Base-by-base conservation (phyloP, 2,797 vertebrate species). In the Sparus aurata region DNA sequence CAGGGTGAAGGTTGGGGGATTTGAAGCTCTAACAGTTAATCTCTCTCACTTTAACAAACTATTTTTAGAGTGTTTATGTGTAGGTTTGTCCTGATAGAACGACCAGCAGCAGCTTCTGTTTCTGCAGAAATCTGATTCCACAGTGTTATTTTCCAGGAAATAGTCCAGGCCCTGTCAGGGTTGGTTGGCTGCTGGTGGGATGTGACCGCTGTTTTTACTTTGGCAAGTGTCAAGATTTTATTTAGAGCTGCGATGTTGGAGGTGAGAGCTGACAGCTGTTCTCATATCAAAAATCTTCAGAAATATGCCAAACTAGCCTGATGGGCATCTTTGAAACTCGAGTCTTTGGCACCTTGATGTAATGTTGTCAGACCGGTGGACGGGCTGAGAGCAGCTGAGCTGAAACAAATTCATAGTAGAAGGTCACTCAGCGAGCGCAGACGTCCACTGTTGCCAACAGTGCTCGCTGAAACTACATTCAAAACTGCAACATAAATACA, bases 11-110 rank as follows among this genome's bases (percentile, higher is more conserved):
- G 41, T 57, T n/a, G 25, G 17, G 13, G 13, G 23, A 13, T 54
- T n/a, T 46, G 69, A 69, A 54, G 8, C 27, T 43, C 25, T 49
- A 10, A 57, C 57, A 43, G 38, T 47, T 69, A 27, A 84, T 79
- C 81, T 58, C 65, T 71, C 74, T 81, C 38, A 20, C n/a, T 53
- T 18, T 52, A 45, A 53, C 57, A 53, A 20, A 69, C 86, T 90
- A 87, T 89, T 27, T 80, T 85, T 79, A 75, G 78, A 53, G 47
- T 45, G 82, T 83, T 85, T 53, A 80, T 55, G 60, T 34, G 65
- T 34, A 1, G 3, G 10, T 72, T 60, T n/a, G 62, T 69, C 45
- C 55, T 3, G 3, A 47, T 25, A 9, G 7, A 23, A 12, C 2
- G 12, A 49, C 38, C 2, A 20, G 25, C 45, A 46, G 52, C 47